A percentile compares a stretch with the other conserved stretches of the same genome.
Evolutionary conservation across 2,888 invertebrate genomes (phyloP).

Genomic region (Crematogaster levior): DNA sequence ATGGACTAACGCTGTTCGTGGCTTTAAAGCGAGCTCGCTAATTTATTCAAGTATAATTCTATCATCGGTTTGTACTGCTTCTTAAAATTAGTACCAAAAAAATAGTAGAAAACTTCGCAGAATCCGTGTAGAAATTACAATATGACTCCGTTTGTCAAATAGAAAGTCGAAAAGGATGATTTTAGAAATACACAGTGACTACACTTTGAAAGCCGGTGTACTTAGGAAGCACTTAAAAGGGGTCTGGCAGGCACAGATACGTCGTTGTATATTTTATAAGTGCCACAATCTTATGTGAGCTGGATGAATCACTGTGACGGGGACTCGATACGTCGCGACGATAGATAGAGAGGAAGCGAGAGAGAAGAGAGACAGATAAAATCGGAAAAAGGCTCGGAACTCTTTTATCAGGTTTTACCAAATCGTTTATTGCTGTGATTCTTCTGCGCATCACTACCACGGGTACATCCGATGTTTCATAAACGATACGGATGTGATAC

Average conservation of each 20-base stretch:
- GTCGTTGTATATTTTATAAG: constrained; percentile 50
- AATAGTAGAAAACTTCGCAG: background rate
- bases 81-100: constrained; percentile 6
- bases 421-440: constrained; percentile 16
- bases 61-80: background rate
- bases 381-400: constrained; percentile 13
- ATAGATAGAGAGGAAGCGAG: background rate
- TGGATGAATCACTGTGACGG: constrained; percentile 50
- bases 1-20: background rate
- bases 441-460: constrained; percentile 8
- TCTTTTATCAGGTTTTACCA: constrained; percentile 33
- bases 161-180: background rate
- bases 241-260: constrained; percentile 15
- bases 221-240: constrained; percentile 25
- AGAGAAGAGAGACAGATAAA: constrained; percentile 9
- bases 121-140: background rate
- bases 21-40: background rate
- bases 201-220: background rate
- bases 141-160: background rate
- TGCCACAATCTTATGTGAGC: constrained; percentile 21
- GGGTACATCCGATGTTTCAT: constrained; percentile 32
- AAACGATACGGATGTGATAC: constrained; percentile 40
- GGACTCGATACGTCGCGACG: constrained; percentile 1
- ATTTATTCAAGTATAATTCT: constrained; percentile 12
- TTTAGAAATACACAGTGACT: constrained; percentile 9